Evolutionary conservation across 2,113 vertebrate genomes (phyloP).

Genomic region (Hyperoodon ampullatus): DNA sequence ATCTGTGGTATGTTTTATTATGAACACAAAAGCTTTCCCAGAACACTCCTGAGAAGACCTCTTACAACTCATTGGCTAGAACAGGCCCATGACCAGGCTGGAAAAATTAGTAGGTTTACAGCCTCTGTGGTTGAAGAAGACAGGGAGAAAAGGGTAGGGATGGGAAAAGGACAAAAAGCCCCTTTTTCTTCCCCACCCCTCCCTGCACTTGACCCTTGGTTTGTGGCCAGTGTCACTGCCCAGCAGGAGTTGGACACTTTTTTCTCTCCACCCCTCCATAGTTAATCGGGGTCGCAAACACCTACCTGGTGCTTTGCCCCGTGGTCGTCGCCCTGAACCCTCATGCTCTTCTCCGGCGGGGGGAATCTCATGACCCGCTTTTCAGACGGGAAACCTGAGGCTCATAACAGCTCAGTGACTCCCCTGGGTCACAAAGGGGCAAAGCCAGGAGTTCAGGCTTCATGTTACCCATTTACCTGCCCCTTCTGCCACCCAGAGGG

Average conservation of each 20-base stretch:
- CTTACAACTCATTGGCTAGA: background rate
- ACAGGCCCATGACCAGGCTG: background rate
- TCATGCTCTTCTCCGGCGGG: background rate
- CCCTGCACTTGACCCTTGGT: background rate
- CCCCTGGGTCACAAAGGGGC: background rate
- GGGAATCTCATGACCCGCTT: background rate
- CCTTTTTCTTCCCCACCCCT: background rate
- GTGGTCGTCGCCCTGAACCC: fast-evolving
- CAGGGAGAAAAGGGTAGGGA: too few relatives aligned
- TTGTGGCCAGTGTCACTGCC: background rate
- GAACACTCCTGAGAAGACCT: background rate
- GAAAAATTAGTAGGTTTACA: too few relatives aligned
- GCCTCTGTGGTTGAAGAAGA: background rate
- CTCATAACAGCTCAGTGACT: background rate
- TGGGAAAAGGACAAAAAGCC: background rate
- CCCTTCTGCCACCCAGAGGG: background rate
- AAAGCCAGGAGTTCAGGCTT: background rate
- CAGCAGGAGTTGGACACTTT: background rate
- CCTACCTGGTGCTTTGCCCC: background rate
- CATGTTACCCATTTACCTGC: background rate
- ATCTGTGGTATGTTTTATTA: background rate
- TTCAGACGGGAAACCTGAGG: background rate
- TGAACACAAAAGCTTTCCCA: background rate
- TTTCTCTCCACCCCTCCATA: background rate
- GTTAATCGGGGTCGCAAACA: background rate